phyloP scores from a whole-genome alignment of 2,888 invertebrate species.

The Nemotelus nigrinus region DNA sequence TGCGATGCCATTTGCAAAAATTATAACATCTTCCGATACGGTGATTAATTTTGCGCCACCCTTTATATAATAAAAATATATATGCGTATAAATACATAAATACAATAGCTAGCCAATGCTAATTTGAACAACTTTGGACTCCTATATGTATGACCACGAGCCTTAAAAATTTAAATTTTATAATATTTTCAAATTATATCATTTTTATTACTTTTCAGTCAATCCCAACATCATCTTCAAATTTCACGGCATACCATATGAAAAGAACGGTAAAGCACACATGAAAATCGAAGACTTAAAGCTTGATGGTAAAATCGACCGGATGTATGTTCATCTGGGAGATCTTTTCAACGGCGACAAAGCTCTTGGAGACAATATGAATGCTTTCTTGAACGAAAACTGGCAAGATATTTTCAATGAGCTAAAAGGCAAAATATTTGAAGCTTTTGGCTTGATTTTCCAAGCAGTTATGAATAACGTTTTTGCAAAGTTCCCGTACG shows the following conservation, averaged over 20 bases:
- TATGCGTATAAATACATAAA: too few species aligned
- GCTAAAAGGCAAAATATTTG: conserved; percentile 42
- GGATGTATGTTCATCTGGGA: conserved; percentile 62
- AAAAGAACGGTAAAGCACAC: conserved; percentile 38
- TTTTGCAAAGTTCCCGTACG: conserved; percentile 61
- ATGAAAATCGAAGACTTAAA: conserved; percentile 27
- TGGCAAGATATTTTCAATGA: conserved; percentile 70
- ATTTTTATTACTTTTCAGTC: conserved; percentile 9
- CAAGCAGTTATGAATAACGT: conserved; percentile 59
- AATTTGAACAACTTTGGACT: too few species aligned
- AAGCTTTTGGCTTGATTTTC: conserved; percentile 55
- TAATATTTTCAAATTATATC: too few species aligned
- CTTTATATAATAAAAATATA: too few species aligned
- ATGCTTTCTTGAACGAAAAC: conserved; percentile 70
- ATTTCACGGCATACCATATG: conserved; percentile 28
- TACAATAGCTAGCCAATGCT: too few species aligned
- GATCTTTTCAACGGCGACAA: conserved; percentile 72
- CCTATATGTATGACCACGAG: too few species aligned
- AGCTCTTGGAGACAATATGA: conserved; percentile 69
- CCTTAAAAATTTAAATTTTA: too few species aligned
- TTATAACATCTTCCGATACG: too few species aligned
- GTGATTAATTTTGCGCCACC: too few species aligned
- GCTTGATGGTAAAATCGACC: not conserved
- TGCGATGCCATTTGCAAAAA: too few species aligned
- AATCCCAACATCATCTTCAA: conserved; percentile 16